phyloP scores from a whole-genome alignment of 2,888 invertebrate genomes.

The Auanema freiburgensis region DNA sequence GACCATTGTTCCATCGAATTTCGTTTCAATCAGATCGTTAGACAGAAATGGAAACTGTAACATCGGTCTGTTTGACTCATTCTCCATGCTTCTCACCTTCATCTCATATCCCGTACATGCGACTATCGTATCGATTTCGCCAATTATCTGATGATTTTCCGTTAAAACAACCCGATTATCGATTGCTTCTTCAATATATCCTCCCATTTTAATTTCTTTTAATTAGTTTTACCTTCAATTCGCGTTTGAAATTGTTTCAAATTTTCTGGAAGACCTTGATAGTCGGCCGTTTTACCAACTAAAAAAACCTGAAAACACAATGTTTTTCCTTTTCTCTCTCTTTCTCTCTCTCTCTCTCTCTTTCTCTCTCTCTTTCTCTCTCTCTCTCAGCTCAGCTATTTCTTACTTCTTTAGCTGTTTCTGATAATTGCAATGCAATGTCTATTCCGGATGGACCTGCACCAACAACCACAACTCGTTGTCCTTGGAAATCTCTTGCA shows the following conservation, averaged over 20 bases:
- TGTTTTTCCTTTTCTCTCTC: not conserved
- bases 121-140: constrained; percentile 9
- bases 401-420: not conserved
- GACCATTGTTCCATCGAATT: constrained; percentile 5
- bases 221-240: constrained; percentile 6
- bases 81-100: too few relatives aligned
- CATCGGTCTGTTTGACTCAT: too few relatives aligned
- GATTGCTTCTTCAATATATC: not conserved
- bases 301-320: constrained; percentile 6
- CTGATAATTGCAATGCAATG: constrained; percentile 4
- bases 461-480: constrained; percentile 6
- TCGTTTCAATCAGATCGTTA: constrained; percentile 8
- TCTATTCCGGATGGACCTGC: constrained; percentile 11
- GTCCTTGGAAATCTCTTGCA: constrained; percentile 1
- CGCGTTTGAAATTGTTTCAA: not conserved
- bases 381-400: not conserved
- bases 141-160: constrained; percentile 3
- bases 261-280: not conserved
- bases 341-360: not conserved
- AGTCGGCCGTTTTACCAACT: constrained; percentile 6
- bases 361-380: constrained; percentile 8
- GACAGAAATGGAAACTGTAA: constrained; percentile 17
- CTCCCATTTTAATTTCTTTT: not conserved
- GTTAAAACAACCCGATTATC: not conserved
- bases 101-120: constrained; percentile 13